Base-by-base conservation (phyloP, 2,797 vertebrate genomes). In the Rhinatrema bivittatum region DNA sequence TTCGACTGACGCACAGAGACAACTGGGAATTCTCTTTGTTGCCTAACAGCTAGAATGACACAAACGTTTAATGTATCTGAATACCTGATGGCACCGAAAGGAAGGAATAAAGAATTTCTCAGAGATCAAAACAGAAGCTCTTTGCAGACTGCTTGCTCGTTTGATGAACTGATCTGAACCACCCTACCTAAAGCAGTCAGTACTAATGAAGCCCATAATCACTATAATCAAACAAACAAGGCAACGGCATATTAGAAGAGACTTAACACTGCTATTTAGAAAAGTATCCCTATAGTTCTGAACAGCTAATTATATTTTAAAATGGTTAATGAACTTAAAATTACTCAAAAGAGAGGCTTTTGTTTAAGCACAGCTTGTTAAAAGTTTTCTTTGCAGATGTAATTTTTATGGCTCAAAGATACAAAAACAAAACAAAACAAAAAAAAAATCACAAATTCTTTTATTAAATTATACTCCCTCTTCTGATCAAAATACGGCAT, bases 181-280 rank as follows among this genome's bases (percentile, higher is more conserved):
- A 17, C 29, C 32, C 23, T n/a, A 49, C 76, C 56, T 59, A 68
- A 72, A 57, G 41, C 14, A 50, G 59, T 70, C 49, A 41, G 36
- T 56, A 50, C 65, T 66, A 79, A 76, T 61, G 57, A 78, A 56
- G 20, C 41, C 35, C 22, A 24, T 62, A 76, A 76, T 76, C 53
- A 70, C 50, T 63, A 44, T 57, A 75, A 67, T 78, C 60, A 75
- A 58, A 74, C 40, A 73, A 72, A 75, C 50, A 78, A 76, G 76
- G 62, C 44, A 73, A 69, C 45, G 32, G 33, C 36, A 53, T 55
- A 74, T 74, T 65, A 68, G 32, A 16, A 59, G 43, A 41, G 41
- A 65, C 63, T 23, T 43, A n/a, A 60, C 37, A 60, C 56, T 56
- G 63, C 42, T 50, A 63, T 64, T 73, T 47, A 58, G 39, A 60